Evolutionary conservation across 1,140 invertebrate species (phyloP).

Genomic region (Piezodorus guildinii): DNA sequence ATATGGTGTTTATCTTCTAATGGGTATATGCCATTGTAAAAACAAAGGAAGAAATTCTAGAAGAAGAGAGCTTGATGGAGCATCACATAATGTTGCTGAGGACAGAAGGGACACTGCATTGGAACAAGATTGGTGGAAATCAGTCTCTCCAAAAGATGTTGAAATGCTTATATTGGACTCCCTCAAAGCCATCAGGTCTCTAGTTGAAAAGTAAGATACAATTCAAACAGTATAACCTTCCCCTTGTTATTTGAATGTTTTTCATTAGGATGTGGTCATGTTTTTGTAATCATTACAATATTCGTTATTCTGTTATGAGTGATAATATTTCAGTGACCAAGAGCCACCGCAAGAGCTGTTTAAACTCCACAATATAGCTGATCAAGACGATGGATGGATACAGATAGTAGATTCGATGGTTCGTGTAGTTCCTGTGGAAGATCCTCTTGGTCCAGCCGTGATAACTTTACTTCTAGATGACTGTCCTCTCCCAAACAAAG

Average conservation of each 20-base stretch:
- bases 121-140: conserved; percentile 32
- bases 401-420: conserved; percentile 80
- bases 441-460: conserved; percentile 80
- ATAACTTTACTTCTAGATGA: conserved; percentile 84
- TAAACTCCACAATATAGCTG: conserved; percentile 73
- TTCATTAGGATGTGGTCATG: background rate
- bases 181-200: conserved; percentile 59
- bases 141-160: conserved; percentile 37
- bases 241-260: background rate
- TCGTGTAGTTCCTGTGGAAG: conserved; percentile 70
- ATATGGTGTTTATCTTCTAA: conserved; percentile 18
- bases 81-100: background rate
- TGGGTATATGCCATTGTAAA: conserved; percentile 28
- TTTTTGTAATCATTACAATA: background rate
- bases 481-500: conserved; percentile 81
- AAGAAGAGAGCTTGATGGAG: background rate
- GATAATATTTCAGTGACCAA: conserved; percentile 51
- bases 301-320: conserved; percentile 18
- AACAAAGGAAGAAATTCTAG: conserved; percentile 16
- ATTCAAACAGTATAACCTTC: background rate
- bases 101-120: conserved; percentile 27
- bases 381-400: conserved; percentile 83
- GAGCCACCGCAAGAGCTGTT: conserved; percentile 74
- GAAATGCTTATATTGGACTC: conserved; percentile 70
- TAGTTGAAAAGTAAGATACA: conserved; percentile 67